Evolutionary conservation across 2,113 vertebrate genomes (phyloP).

Genomic region (Eurystomus gularis): DNA sequence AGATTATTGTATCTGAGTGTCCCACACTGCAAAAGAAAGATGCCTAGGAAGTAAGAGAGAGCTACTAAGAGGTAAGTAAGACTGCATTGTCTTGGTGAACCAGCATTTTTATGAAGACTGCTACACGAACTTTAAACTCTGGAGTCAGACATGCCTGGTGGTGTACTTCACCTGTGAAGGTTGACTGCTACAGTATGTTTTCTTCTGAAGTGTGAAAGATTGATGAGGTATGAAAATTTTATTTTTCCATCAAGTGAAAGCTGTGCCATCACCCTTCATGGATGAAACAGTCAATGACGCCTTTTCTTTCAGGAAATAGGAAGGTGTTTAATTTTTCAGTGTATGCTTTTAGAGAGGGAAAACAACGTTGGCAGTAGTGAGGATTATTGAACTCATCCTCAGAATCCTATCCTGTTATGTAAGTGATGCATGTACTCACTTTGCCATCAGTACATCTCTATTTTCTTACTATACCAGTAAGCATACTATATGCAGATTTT

Average conservation of each 20-base stretch:
- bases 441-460: background rate
- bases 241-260: background rate
- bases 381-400: background rate
- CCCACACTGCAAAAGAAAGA: background rate
- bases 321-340: slow-evolving; percentile 12
- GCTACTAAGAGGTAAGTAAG: background rate
- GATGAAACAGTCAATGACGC: background rate
- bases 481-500: background rate
- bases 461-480: background rate
- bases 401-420: background rate
- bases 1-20: background rate
- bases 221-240: background rate
- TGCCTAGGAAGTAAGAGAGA: background rate
- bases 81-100: background rate
- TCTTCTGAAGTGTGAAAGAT: background rate
- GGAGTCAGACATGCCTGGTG: background rate
- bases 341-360: background rate
- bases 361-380: background rate
- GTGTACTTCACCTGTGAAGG: background rate
- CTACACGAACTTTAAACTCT: background rate
- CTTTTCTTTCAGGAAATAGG: background rate
- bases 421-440: background rate
- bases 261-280: background rate
- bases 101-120: background rate
- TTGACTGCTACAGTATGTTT: background rate